Evolutionary conservation across 1,140 invertebrate genomes (phyloP), one percentile per base, ranked within the genome.

Genomic region (Drosophila mojavensis): DNA sequence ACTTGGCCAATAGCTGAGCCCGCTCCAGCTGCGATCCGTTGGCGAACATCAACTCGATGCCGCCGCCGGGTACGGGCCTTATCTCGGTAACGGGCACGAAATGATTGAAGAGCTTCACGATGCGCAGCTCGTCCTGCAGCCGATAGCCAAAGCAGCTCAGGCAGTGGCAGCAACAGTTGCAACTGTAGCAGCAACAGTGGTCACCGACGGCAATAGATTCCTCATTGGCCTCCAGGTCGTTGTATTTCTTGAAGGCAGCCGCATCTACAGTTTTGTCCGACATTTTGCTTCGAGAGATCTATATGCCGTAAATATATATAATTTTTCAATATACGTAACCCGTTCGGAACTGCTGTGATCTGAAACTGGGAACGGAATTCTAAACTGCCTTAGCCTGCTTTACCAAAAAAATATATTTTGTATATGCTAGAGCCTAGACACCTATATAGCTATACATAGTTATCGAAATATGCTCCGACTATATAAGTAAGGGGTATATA

Each of bases 101-200:
- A 5, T 54, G 51, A 5, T 7, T 41, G 10, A 56, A 36, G 10
- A 36, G 11, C 0, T 11, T 39, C 6, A 33, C 26, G 15, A 54
- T 15, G 51, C 28, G 26, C 28, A 54, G 7, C 51, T 54, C 51
- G 2, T 54, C 51, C 26, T 17, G 3, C 7, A 33, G 28, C n/a
- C 7, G 51, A 10, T 54, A 54, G 51, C 51, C 51, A 30, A 17
- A 55, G 53, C 53, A 36, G 53, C 53, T 55, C 15, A 55, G 4
- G 9, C 53, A 36, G 30, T 15, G 28, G 7, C n/a, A 15, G 30
- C 30, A 55, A 10, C 53, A 55, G n/a, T n/a, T 15, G 53, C 15
- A 55, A 5, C 10, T 33, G 53, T 13, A 17, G 30, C 30, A 36
- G 30, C 48, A 26, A 5, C 10, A 24, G 9, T 48, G 9, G 30